Base-by-base conservation (phyloP, 2,888 invertebrate genomes). In the Siphonodentalium dalli region DNA sequence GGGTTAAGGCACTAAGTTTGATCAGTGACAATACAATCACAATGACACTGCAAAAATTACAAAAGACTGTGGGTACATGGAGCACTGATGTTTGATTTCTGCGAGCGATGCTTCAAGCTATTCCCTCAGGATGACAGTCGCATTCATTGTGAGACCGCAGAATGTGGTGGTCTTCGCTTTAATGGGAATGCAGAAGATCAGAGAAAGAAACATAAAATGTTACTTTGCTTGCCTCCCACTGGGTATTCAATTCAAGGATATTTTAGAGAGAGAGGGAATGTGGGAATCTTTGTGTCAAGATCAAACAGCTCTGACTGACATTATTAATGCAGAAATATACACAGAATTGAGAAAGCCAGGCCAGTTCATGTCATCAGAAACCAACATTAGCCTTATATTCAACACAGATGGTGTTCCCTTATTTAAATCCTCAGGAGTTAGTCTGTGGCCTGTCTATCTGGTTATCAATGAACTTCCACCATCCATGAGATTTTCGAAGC, bases 401-500 rank as follows among this genome's bases (percentile, higher is more conserved):
- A 42, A 42, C 21, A 50, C 50, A 21, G 50, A 42, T 34, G 50
- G 50, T 27, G 35, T 41, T 13, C 41, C 49, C 23, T 27, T 49
- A 9, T 49, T 29, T 42, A 33, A 50, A 24, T 42, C 35, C 13
- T 50, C 50, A 21, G 26, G 21, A 21, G 35, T 50, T 18, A 29
- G 23, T 26, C 24, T 50, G 13, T 42, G 50, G 50, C 47, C 47
- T n/a, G 39, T 47, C 4, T 47, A 26, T 33, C 31, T 42, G 21
- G 39, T 49, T 7, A 38, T 54, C 11, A 54, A 54, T 49, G 54
- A 54, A 37, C 37, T 54, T 29, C 54, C 54, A 27, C 48, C 54
- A 27, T 20, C 15, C 35, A 24, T 31, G 27, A 24, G 54, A 13
- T 54, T 54, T 33, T 23, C 29, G 15, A 34, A 28, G 11, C 26